Evolutionary conservation across 1,140 invertebrate species (phyloP), one percentile per base, ranked within the genome.

Genomic region (Atopsyche davidsoni): DNA sequence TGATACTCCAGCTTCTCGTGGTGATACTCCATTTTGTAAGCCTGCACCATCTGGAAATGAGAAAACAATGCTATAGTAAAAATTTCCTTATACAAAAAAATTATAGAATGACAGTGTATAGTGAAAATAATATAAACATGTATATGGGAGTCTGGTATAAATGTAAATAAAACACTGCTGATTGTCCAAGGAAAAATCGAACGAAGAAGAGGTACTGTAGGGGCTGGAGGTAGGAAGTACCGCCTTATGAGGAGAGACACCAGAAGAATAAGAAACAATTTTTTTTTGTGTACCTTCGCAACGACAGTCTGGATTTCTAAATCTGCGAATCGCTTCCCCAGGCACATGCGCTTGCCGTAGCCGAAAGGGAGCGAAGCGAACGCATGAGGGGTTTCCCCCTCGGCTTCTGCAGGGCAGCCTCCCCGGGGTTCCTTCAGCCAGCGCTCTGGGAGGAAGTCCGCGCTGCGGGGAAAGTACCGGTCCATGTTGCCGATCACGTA

Each of bases 401-500:
- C 16, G 9, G 11, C 3, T 21, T 16, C 10, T 32, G 4, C 18
- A 7, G n/a, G 10, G 13, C 14, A 23, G 10, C 28, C n/a, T 18
- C 2, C 13, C 39, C 4, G 25, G 2, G 21, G 18, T 61, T 44
- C 38, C 61, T 76, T 77, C 19, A 88, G 57, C 88, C 89, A 92
- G 32, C 89, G 72, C 60, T 90, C 87, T 0, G 89, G 89, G 2
- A 76, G 46, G 64, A 87, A 91, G 46, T 77, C 65, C 1, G 78
- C 64, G 21, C 84, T 79, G 3, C 80, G 64, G 1, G 77, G 66
- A 60, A 90, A 89, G 59, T 86, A 85, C 59, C 80, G 76, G 24
- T 85, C 80, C 45, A 76, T 73, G 64, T 88, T 88, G 11, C 85
- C 85, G 54, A 87, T 85, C 7, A 86, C 84, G 59, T 85, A 81